Base-by-base conservation (phyloP, 2,888 invertebrate genomes). In the Caenorhabditis angaria region DNA sequence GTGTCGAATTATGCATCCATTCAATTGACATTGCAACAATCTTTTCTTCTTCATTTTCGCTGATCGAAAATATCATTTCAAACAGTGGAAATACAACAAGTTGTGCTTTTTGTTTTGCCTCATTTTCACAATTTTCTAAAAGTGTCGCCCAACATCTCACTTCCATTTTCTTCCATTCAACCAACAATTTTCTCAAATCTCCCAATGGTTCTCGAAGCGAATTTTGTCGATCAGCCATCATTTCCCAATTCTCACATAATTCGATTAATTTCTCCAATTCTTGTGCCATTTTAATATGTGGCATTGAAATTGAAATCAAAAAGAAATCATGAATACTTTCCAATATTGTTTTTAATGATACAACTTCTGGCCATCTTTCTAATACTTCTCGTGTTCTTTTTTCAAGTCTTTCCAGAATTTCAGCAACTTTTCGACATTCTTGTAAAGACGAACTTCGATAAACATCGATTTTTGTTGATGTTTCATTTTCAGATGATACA, bases 201-300 rank as follows among this genome's bases (percentile, higher is more conserved):
- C 91, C 88, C n/a, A 94, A 91, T 69, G 93, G 91, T 0, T 91
- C 90, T 18, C 70, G 57, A 84, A 99, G 89, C 76, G 94, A 94
- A 69, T 96, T 94, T 1, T 61, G 70, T 8, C 85, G 71, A 59
- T 82, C 80, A 5, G 87, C 85, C 58, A 86, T 75, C 62, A 79
- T 78, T 66, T 88, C 83, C 87, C 88, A 88, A 28, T 84, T 76
- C 48, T 86, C 83, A 27, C 80, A 76, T 28, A 82, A 77, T 51
- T 80, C 87, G 1, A 97, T 90, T 1, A 99, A 89, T 57, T 95
- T 90, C 88, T 99, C 97, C 61, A 97, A 90, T 0, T 96, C 96
- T 0, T 93, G 93, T 1, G 95, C 91, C 86, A 94, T 94, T 77
- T 94, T 92, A 69, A 94, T 93, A 3, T 97, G 89, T 0, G 97